A percentile compares a stretch with the other conserved stretches of the same genome.
Evolutionary conservation across 2,113 vertebrate species (phyloP).

Genomic region (Mixornis gularis): DNA sequence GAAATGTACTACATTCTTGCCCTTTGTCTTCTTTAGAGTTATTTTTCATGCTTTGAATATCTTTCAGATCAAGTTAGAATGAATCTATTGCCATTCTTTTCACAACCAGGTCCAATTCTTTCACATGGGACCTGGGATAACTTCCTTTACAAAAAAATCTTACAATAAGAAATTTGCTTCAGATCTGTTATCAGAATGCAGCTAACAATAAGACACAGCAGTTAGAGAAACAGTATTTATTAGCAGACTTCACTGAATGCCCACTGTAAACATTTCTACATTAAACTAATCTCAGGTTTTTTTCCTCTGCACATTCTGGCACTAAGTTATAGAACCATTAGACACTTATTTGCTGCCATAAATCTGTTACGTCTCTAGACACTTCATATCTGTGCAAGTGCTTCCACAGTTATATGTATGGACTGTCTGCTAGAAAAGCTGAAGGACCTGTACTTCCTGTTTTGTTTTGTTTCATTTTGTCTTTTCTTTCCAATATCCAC

Average conservation of each 20-base stretch:
- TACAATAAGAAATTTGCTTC: not conserved
- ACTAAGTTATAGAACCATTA: not conserved
- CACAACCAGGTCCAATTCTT: not conserved
- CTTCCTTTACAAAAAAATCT: not conserved
- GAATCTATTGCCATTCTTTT: not conserved
- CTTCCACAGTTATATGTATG: not conserved
- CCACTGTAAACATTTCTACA: not conserved
- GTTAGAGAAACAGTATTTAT: not conserved
- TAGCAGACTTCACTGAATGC: not conserved
- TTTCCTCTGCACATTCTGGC: not conserved
- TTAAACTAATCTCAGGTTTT: not conserved
- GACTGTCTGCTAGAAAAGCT: not conserved
- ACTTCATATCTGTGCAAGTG: not conserved
- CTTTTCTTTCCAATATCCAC: not conserved
- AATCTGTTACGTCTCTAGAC: not conserved
- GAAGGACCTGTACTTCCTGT: not conserved
- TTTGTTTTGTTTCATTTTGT: not conserved
- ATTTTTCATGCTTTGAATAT: not conserved
- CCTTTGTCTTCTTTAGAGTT: not conserved
- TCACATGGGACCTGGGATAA: not conserved
- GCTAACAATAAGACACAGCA: not conserved
- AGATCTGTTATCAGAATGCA: not conserved
- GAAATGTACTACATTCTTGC: not conserved
- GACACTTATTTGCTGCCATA: not conserved
- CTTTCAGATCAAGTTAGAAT: not conserved